Base-by-base conservation (phyloP, 30 jellyfish, hydroid and myxozoan genomes). In the Clytia hemisphaerica region DNA sequence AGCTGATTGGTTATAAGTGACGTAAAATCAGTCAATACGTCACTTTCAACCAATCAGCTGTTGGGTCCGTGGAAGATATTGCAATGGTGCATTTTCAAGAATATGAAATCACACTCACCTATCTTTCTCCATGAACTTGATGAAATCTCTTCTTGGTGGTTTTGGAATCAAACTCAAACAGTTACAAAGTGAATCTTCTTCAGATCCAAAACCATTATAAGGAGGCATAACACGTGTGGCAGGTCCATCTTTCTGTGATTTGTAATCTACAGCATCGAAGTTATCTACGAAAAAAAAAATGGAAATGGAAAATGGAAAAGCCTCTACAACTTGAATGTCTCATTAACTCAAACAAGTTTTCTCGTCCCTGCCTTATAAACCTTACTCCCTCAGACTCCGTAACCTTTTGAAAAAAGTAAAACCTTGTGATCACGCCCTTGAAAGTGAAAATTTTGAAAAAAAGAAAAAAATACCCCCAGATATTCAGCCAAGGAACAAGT, bases 111-210 rank as follows among this genome's bases (percentile, higher is more conserved):
- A 7, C 22, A 12, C 75, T 6, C 22, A 88, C 97, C 97, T 80
- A 59, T 88, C 97, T 54, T 81, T 88, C 36, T 88, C 92, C 97
- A 88, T 88, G 81, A 88, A 88, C 31, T 88, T 88, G 68, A 79
- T 80, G 82, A 88, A 88, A 38, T 88, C 97, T 60, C 88, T 80
- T 67, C 51, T 79, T n/a, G 97, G 97, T 65, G 97, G 97, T 40
- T 79, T 79, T 4, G 97, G 97, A 2, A 79, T 79, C 47, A 88
- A 76, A 68, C 88, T 74, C 80, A 79, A 67, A 73, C 97, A 79
- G 61, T 88, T 88, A 61, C 91, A 67, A 14, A 79, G 48, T 14
- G 97, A 88, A 65, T 88, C 97, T 69, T 88, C 97, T 64, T 88
- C 97, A 1, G 94, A 88, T 1, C 97, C 97, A 75, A 88, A 79